Percentiles rank a stretch among this genome's conserved stretches.
These are phyloP conservation scores for Drosophila lutescens DNA, from an alignment of 2,888 invertebrate genomes.

Conservation along the genomic window DNA sequence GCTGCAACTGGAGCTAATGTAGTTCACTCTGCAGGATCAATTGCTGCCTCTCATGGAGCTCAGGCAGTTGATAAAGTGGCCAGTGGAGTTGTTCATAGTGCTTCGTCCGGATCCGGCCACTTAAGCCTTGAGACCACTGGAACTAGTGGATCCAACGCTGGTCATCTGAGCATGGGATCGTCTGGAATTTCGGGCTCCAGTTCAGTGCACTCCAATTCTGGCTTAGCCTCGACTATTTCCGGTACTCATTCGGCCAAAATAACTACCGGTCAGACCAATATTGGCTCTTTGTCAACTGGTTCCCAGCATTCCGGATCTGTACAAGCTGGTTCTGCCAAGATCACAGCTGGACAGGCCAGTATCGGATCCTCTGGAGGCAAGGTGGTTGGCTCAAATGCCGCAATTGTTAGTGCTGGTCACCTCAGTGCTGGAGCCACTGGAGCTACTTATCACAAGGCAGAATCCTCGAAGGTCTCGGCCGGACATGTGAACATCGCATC, in stretches of 20 bases:
- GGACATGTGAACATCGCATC: not conserved
- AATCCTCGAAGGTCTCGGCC: not conserved
- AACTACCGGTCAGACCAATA: not conserved
- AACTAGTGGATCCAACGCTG: not conserved
- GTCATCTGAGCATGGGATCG: slow-evolving; percentile 2
- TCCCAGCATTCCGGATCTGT: not conserved
- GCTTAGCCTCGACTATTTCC: not conserved
- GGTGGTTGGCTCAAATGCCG: not conserved
- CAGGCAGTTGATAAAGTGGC: not conserved
- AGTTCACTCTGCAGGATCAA: not conserved
- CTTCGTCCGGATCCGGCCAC: not conserved
- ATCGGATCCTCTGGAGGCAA: slow-evolving; percentile 4
- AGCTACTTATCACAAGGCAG: not conserved
- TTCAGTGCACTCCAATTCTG: not conserved
- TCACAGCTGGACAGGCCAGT: not conserved
- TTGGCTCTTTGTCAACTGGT: not conserved
- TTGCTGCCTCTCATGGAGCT: not conserved
- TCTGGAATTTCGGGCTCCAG: slow-evolving; percentile 3
- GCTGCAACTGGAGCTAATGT: not conserved
- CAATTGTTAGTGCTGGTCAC: not conserved
- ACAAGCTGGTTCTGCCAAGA: slow-evolving; percentile 9
- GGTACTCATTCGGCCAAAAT: not conserved
- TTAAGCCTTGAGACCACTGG: not conserved
- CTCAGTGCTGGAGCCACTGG: not conserved
- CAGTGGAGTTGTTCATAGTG: not conserved